Evolutionary conservation across 2,797 vertebrate genomes (phyloP), one percentile per base, ranked within the genome.

Genomic region (Oreonectes daqikongensis): DNA sequence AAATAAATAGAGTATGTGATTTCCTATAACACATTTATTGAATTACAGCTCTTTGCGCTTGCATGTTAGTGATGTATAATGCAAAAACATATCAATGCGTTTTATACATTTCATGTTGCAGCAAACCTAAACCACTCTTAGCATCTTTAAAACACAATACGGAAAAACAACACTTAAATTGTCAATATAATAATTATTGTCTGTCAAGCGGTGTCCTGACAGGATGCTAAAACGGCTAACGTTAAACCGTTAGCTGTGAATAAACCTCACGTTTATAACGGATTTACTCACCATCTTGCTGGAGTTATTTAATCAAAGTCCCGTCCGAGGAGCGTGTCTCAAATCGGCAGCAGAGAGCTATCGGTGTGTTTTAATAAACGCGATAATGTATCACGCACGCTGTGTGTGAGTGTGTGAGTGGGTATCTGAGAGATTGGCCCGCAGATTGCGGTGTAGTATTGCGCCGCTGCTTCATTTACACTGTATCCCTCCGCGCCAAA

Each of bases 401-500:
- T 48, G 28, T n/a, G 73, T n/a, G n/a, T 38, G 52, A 20, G 73
- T 24, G 70, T 17, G 70, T 14, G 26, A 4, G 11, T 11, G 20
- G 4, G 40, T 24, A n/a, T 32, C 15, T 4, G 64, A 24, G 52
- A 7, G 18, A 20, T 9, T 38, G 18, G 12, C 38, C 44, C 38
- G 28, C 64, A 22, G 73, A 68, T 35, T 14, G 52, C 46, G 24
- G 42, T 68, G 73, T 68, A 76, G 15, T 69, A 68, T n/a, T 76
- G 65, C 38, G 15, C 53, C 40, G 14, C 52, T 44, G 69, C 69
- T 60, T 72, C 60, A 66, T 59, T 71, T 57, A 77, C 74, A 17
- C 52, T 64, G 75, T 83, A 85, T 87, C 77, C 67, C 64, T 86
- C 84, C 84, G 84, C 84, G 44, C 53, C 28, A 9, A 35, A 9